phyloP scores from a whole-genome alignment of 2,113 vertebrate genomes.

The Fulmarus glacialis region DNA sequence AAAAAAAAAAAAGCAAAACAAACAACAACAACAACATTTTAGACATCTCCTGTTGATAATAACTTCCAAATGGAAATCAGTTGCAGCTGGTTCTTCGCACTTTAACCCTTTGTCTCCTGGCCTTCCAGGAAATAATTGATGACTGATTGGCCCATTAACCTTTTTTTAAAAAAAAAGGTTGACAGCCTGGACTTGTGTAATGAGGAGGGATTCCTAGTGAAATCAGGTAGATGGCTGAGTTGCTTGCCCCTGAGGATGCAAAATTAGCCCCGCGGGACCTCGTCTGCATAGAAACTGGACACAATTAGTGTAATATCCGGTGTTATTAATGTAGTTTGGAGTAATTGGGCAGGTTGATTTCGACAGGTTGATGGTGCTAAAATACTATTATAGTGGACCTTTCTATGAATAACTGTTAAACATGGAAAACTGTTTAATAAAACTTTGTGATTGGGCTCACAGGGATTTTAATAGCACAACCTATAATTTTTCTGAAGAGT shows the following conservation, averaged over 20 bases:
- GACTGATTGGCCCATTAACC: slow-evolving; percentile 90
- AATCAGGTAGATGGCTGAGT: slow-evolving; percentile 68
- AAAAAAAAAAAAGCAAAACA: not conserved
- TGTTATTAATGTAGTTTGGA: slow-evolving; percentile 78
- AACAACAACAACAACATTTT: not conserved
- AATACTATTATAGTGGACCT: slow-evolving; percentile 78
- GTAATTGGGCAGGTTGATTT: slow-evolving; percentile 83
- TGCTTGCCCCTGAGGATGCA: slow-evolving; percentile 71
- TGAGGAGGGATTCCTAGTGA: slow-evolving; percentile 76
- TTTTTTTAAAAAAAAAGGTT: slow-evolving; percentile 73
- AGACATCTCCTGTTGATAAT: slow-evolving; percentile 68
- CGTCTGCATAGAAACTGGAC: slow-evolving; percentile 83
- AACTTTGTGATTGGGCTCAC: slow-evolving; percentile 73
- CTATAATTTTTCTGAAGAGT: not conserved
- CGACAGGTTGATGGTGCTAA: slow-evolving; percentile 82
- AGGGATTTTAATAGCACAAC: slow-evolving; percentile 51
- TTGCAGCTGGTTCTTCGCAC: slow-evolving; percentile 45
- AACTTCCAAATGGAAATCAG: slow-evolving; percentile 73
- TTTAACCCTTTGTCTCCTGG: slow-evolving; percentile 76
- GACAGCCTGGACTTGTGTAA: slow-evolving; percentile 74
- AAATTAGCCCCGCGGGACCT: slow-evolving; percentile 75
- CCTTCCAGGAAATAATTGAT: slow-evolving; percentile 78
- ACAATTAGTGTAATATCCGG: slow-evolving; percentile 79
- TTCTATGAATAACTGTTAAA: slow-evolving; percentile 72
- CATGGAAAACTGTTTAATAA: slow-evolving; percentile 66